Evolutionary conservation across 2,797 vertebrate genomes (phyloP).

Genomic region (Betta splendens): DNA sequence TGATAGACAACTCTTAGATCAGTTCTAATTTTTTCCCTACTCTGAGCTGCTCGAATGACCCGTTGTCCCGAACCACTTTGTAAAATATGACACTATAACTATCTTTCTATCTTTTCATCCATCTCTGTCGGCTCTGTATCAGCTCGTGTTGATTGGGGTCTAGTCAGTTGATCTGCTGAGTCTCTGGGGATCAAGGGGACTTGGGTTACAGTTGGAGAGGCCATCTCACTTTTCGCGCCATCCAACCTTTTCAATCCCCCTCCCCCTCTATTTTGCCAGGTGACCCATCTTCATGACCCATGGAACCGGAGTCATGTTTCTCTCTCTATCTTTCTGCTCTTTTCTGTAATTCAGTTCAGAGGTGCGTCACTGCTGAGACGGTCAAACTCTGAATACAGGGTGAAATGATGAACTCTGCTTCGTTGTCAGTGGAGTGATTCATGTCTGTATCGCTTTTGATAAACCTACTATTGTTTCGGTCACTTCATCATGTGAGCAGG

Average conservation of each 20-base stretch:
- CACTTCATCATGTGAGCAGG: conserved; percentile 29
- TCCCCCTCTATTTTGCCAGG: conserved; percentile 72
- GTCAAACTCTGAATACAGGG: conserved; percentile 2
- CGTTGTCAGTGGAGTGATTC: conserved; percentile 21
- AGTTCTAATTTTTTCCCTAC: neutral
- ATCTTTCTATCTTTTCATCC: conserved; percentile 35
- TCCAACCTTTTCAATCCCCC: conserved; percentile 75
- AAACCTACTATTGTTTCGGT: conserved; percentile 38
- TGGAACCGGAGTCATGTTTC: conserved; percentile 73
- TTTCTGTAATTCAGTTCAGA: conserved; percentile 24
- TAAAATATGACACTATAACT: conserved; percentile 19
- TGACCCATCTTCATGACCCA: conserved; percentile 78
- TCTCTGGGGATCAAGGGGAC: conserved; percentile 69
- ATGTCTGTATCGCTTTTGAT: conserved; percentile 6
- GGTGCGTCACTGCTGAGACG: conserved; percentile 1
- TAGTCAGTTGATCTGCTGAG: conserved; percentile 74
- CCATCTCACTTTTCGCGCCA: conserved; percentile 80
- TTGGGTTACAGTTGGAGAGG: conserved; percentile 81
- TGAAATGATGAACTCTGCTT: neutral
- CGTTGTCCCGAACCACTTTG: conserved; percentile 8
- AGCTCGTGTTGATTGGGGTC: conserved; percentile 77
- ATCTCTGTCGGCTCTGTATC: conserved; percentile 54
- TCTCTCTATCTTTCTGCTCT: conserved; percentile 22
- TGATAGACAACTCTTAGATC: neutral
- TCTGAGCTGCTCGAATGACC: conserved; percentile 5